Conservation (phyloP, 2,113 vertebrate species). For the Excalfactoria chinensis region DNA sequence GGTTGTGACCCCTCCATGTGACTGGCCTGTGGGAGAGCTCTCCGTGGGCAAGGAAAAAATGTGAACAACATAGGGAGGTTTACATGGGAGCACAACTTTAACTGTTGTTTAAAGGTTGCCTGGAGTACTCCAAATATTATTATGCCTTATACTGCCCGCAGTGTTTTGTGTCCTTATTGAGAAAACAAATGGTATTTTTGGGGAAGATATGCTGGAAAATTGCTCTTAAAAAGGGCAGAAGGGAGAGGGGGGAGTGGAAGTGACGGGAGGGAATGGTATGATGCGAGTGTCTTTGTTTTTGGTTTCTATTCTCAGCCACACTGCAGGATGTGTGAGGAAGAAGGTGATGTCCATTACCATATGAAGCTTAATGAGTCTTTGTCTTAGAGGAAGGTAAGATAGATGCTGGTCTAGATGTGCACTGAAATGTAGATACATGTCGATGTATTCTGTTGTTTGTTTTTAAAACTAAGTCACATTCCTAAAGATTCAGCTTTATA, state of each 20-base stretch:
- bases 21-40: too few species aligned
- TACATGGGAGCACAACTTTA: not conserved
- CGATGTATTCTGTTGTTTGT: not conserved
- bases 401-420: not conserved
- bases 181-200: not conserved
- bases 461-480: not conserved
- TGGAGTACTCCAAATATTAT: not conserved
- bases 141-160: not conserved
- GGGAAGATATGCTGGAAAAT: not conserved
- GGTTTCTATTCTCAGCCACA: not conserved
- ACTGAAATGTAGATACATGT: too few species aligned
- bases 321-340: rapidly evolving
- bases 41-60: not conserved
- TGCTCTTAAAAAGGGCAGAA: not conserved
- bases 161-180: not conserved
- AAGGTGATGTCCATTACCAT: not conserved
- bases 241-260: not conserved
- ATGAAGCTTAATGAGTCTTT: not conserved
- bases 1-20: not conserved
- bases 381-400: not conserved
- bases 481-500: not conserved
- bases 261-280: not conserved
- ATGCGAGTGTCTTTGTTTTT: not conserved
- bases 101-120: not conserved
- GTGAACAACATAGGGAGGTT: rapidly evolving